These are phyloP conservation scores for Leucosticte australis DNA, from an alignment of 2,113 vertebrate species.

Conservation along the genomic window DNA sequence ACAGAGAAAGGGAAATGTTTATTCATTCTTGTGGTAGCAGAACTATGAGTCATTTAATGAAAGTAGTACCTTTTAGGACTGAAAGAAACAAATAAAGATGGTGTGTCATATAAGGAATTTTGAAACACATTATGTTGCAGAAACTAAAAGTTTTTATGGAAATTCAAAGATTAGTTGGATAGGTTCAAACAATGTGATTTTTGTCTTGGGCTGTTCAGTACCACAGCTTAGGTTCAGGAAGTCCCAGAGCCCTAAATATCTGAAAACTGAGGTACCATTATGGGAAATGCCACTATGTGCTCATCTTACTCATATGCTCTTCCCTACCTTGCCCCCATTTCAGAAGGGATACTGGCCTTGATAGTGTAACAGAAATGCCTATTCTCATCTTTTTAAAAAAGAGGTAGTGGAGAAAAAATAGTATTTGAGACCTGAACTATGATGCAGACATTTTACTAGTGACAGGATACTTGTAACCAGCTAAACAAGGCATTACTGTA, in stretches of 20 bases:
- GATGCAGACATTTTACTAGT: not conserved
- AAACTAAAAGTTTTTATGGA: not conserved
- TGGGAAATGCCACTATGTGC: not conserved
- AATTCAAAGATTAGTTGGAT: not conserved
- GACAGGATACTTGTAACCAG: not conserved
- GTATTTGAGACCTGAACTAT: not conserved
- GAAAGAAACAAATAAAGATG: not conserved
- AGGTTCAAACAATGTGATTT: not conserved
- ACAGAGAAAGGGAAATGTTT: not conserved
- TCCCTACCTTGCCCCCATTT: not conserved
- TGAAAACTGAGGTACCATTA: not conserved
- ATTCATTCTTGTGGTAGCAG: not conserved
- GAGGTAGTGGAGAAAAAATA: not conserved
- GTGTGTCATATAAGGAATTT: not conserved
- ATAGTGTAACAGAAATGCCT: not conserved
- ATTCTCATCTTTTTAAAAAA: not conserved
- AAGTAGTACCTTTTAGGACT: not conserved
- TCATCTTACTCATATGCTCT: accelerated
- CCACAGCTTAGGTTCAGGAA: not conserved
- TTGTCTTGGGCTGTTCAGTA: not conserved
- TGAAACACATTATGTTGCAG: not conserved
- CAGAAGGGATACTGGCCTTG: not conserved
- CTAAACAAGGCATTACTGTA: not conserved
- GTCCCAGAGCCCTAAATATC: not conserved
- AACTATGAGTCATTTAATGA: not conserved